A percentile compares a stretch with the other conserved stretches of the same genome.
Evolutionary conservation across 2,113 vertebrate genomes (phyloP).

Genomic region (Meriones unguiculatus): DNA sequence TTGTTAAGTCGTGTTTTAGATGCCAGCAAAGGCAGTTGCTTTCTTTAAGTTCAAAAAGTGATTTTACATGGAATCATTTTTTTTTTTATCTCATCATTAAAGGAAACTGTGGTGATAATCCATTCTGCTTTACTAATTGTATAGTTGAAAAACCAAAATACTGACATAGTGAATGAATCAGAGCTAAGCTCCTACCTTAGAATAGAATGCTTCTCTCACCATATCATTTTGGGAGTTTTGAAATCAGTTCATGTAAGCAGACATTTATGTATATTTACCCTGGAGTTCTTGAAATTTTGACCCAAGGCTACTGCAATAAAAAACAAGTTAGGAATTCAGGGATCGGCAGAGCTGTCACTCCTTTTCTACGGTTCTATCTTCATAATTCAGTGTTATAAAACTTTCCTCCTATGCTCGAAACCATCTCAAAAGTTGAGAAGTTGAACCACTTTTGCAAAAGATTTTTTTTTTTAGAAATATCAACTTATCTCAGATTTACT

Average conservation of each 20-base stretch:
- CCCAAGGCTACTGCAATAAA: not conserved
- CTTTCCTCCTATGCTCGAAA: not conserved
- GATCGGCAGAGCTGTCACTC: not conserved
- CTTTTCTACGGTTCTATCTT: not conserved
- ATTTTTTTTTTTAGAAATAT: slow-evolving; percentile 8
- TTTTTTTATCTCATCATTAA: not conserved
- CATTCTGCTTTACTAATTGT: slow-evolving; percentile 45
- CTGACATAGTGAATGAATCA: slow-evolving; percentile 36
- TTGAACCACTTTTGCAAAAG: slow-evolving; percentile 3
- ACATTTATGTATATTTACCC: not conserved
- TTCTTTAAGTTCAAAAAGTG: slow-evolving; percentile 40
- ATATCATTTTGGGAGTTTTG: not conserved
- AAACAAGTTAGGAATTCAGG: not conserved
- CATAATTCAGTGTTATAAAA: not conserved
- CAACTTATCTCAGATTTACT: not conserved
- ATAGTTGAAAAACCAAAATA: slow-evolving; percentile 26
- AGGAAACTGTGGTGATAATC: not conserved
- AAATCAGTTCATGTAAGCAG: not conserved
- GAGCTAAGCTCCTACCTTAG: slow-evolving; percentile 17
- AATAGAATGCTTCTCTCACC: not conserved
- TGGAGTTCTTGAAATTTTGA: not conserved
- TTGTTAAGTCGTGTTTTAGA: slow-evolving; percentile 51
- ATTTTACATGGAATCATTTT: slow-evolving; percentile 31
- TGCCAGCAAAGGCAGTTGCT: slow-evolving; percentile 35
- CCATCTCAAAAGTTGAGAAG: slow-evolving; percentile 3